Evolutionary conservation across 2,113 vertebrate species (phyloP), one percentile per base, ranked within the genome.

Genomic region (Drymodes brunneopygia): DNA sequence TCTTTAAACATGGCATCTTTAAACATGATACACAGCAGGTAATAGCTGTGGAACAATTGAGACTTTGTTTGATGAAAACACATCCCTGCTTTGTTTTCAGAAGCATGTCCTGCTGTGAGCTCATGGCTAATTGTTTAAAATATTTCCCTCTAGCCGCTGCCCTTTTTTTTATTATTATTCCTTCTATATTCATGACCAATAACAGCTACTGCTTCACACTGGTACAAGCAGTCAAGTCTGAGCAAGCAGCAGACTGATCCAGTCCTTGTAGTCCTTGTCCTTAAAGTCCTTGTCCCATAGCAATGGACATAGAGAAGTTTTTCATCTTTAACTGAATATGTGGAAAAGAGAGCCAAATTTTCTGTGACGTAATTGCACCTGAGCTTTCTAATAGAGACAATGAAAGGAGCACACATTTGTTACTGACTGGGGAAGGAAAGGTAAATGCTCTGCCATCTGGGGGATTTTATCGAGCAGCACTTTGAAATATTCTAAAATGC

Each of bases 401-500:
- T 80, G 47, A 90, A 83, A 93, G 47, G 71, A 88, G 33, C 75
- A 77, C 50, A 15, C 29, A 44, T 88, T 77, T 90, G 11, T 86
- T 93, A 93, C 73, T 77, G 67, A 47, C 54, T 61, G 67, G 56
- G 47, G 45, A 50, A 82, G 58, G 58, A 54, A 77, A 94, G 71
- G 51, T 83, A 93, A 95, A 85, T 88, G 33, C 18, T 94, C 47
- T 93, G 82, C 62, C 58, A 40, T 82, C 81, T 90, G 91, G 66
- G 66, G 71, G 74, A 75, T 70, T 95, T 94, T 81, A 86, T 51
- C 0, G 3, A 94, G 48, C 57, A 75, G 73, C 15, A 25, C 24
- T 78, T 54, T 74, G 78, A 95, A 73, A 88, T 74, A 94, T 66
- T 92, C 60, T 61, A 17, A 66, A 91, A 73, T 81, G 38, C 83